These are phyloP conservation scores for Ashinkailepas kermadecensis DNA, from an alignment of 2,888 invertebrate genomes.

Conservation along the genomic window DNA sequence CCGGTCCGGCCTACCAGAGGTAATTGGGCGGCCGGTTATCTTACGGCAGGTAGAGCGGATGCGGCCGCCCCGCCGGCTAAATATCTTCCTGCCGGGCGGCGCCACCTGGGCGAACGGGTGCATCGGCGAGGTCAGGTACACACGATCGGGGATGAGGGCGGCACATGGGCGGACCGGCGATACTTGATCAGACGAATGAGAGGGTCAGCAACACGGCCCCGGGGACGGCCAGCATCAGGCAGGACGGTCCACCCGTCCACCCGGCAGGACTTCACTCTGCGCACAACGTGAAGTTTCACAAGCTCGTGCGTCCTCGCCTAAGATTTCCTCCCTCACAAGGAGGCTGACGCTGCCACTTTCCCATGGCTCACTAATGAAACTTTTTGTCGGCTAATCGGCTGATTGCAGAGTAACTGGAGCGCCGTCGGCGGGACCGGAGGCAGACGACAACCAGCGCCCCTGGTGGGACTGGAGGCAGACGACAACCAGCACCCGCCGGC, in stretches of 20 bases:
- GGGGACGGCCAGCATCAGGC: too few species aligned
- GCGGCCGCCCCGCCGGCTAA: background rate
- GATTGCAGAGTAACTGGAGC: background rate
- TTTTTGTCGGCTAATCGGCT: background rate
- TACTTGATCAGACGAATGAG: too few species aligned
- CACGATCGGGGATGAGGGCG: too few species aligned
- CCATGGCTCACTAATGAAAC: background rate
- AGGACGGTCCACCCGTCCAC: too few species aligned
- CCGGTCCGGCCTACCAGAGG: background rate
- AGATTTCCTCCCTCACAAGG: too few species aligned
- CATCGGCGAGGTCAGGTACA: background rate
- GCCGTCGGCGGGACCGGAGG: background rate
- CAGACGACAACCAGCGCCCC: background rate
- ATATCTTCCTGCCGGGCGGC: background rate
- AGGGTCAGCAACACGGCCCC: too few species aligned
- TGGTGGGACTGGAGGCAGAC: background rate
- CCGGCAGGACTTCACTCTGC: too few species aligned
- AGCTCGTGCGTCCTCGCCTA: too few species aligned
- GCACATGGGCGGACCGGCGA: too few species aligned
- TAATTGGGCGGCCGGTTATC: background rate
- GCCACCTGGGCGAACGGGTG: background rate
- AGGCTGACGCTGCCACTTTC: too few species aligned
- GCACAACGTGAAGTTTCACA: too few species aligned
- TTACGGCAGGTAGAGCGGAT: conserved; percentile 12
- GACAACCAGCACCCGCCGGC: background rate